Percentiles rank a stretch among this genome's conserved stretches.
These are phyloP conservation scores for Glaucopsyche alexis DNA, from an alignment of 2,888 invertebrate genomes.

Conservation along the genomic window DNA sequence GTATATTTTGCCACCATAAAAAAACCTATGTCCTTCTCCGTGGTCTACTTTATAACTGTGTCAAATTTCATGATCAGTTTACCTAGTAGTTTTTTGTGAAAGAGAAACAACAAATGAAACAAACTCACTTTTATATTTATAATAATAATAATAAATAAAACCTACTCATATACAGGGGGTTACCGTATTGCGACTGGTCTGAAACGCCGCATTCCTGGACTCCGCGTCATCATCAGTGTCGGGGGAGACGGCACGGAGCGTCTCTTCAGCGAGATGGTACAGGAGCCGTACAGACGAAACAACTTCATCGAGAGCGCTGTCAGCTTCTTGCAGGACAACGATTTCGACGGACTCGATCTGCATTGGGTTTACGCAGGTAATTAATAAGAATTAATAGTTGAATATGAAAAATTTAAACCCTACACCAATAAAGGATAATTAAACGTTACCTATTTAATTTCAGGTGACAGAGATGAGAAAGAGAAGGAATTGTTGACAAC, in stretches of 20 bases:
- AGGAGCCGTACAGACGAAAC: constrained; percentile 72
- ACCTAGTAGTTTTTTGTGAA: no score
- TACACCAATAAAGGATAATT: background rate
- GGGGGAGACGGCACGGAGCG: constrained; percentile 84
- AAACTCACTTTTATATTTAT: no score
- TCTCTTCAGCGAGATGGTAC: constrained; percentile 82
- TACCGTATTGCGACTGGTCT: constrained; percentile 85
- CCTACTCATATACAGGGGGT: constrained; percentile 75
- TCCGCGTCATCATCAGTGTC: constrained; percentile 86
- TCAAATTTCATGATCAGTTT: no score
- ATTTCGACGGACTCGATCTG: constrained; percentile 90
- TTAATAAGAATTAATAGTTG: constrained; percentile 6
- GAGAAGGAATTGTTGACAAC: constrained; percentile 79
- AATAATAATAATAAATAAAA: no score
- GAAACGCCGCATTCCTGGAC: constrained; percentile 82
- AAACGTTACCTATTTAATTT: constrained; percentile 37
- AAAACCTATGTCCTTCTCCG: no score
- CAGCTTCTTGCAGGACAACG: constrained; percentile 82
- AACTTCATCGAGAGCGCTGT: constrained; percentile 83
- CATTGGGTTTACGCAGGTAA: constrained; percentile 87
- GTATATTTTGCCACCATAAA: no score
- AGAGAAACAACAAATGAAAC: no score
- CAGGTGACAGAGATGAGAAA: constrained; percentile 68
- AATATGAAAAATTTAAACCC: no score
- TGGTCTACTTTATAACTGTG: no score